Conservation (phyloP, 1,140 invertebrate genomes). For the Watersipora subatra region DNA sequence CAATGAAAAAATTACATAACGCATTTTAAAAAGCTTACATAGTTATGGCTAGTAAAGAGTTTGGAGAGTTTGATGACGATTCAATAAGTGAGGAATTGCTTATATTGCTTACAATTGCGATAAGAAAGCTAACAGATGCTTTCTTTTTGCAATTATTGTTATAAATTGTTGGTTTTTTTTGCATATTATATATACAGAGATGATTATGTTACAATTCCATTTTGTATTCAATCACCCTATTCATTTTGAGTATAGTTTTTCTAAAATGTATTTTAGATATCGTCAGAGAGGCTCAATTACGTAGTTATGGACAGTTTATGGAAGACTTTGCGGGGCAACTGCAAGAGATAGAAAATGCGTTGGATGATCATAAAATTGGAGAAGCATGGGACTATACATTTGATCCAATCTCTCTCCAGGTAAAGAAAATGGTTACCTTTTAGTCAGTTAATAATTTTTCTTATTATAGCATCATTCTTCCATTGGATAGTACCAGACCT, state of each 20-base stretch:
- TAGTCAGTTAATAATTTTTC: background rate
- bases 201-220: too few relatives aligned
- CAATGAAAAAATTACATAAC: too few relatives aligned
- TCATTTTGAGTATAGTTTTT: too few relatives aligned
- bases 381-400: constrained; percentile 44
- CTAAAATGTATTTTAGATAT: too few relatives aligned
- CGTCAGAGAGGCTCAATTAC: constrained; percentile 50
- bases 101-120: background rate
- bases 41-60: too few relatives aligned
- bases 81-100: background rate
- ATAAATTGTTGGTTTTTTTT: too few relatives aligned
- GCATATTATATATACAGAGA: too few relatives aligned
- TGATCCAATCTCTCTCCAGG: constrained; percentile 50
- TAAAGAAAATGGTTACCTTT: constrained; percentile 20
- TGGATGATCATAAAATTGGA: constrained; percentile 40
- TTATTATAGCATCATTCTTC: background rate
- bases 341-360: constrained; percentile 43
- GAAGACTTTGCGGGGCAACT: constrained; percentile 50
- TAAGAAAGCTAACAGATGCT: background rate
- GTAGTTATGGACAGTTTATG: constrained; percentile 58
- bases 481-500: background rate
- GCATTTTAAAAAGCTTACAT: too few relatives aligned
- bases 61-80: background rate
- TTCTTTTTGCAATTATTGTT: too few relatives aligned
- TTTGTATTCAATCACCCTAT: too few relatives aligned